Evolutionary conservation across 2,888 invertebrate genomes (phyloP), one percentile per base, ranked within the genome.

Genomic region (Syrista parreyssii): DNA sequence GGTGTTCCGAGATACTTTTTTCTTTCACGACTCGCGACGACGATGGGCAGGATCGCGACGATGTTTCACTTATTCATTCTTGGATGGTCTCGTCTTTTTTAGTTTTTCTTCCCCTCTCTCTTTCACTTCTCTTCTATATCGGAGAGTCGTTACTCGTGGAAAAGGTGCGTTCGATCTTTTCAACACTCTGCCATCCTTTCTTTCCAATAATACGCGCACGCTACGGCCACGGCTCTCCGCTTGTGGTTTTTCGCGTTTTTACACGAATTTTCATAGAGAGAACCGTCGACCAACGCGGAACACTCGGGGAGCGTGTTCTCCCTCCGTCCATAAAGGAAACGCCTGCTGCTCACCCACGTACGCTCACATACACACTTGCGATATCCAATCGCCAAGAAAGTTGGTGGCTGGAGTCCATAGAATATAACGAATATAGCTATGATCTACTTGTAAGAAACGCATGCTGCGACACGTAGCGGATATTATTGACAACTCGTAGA

Each of bases 331-430:
- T 81, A 80, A 82, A 80, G 83, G 79, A 84, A 78, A 83, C 82
- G 84, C 83, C 84, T 82, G 82, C 72, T 71, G 73, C 79, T 82
- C 83, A 81, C 79, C 82, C 84, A 84, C 84, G 84, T 81, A 80
- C 80, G 76, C 84, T 81, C 81, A 74, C 76, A 74, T 74, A 71
- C 12, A 75, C 31, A 75, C 71, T 55, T 55, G 23, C 55, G 55
- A 55, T 55, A 55, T 55, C 55, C 55, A 55, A 55, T 55, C 55
- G 23, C 9, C 23, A 9, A 55, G 23, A 23, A 55, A 55, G 55
- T 55, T 55, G 23, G 23, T 55, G 23, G 23, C 23, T 2, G 55
- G 55, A 23, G 55, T 9, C 55, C 55, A 55, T 55, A 55, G 55
- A 55, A 23, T 9, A 55, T 55, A 40, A 15, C 23, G 55, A 2